Conservation (phyloP, 35 echinoderm and acorn worm genomes). For the Acanthaster planci region DNA sequence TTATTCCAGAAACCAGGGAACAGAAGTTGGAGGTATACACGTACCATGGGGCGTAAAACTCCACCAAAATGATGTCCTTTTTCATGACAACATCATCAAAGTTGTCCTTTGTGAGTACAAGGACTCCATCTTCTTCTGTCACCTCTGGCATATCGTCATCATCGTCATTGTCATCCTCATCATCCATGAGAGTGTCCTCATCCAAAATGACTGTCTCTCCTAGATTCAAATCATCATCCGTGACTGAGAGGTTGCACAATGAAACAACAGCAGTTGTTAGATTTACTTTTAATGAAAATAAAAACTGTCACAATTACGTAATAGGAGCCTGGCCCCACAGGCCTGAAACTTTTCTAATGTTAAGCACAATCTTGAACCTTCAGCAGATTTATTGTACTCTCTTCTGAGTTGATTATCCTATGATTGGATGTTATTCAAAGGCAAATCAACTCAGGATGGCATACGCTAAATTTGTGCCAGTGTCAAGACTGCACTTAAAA, state of each 20-base stretch:
- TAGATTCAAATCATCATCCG: neutral
- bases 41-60: slow-evolving; percentile 98
- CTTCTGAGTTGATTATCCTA: no score
- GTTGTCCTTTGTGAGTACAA: slow-evolving; percentile 77
- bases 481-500: no score
- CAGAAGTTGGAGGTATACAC: neutral
- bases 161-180: neutral
- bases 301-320: no score
- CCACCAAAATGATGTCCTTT: slow-evolving; percentile 84
- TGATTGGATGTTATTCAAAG: no score
- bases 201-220: neutral
- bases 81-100: slow-evolving; percentile 76
- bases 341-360: no score
- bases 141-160: slow-evolving; percentile 37
- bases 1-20: no score
- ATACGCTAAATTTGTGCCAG: no score
- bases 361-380: no score
- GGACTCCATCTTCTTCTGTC: slow-evolving; percentile 77
- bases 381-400: no score
- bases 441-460: no score
- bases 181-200: neutral
- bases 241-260: neutral
- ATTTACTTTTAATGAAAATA: neutral
- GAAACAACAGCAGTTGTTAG: neutral
- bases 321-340: no score